A percentile compares a stretch with the other conserved stretches of the same genome.
Conservation (phyloP, 2,797 vertebrate species). For the Sylvilagus floridanus region DNA sequence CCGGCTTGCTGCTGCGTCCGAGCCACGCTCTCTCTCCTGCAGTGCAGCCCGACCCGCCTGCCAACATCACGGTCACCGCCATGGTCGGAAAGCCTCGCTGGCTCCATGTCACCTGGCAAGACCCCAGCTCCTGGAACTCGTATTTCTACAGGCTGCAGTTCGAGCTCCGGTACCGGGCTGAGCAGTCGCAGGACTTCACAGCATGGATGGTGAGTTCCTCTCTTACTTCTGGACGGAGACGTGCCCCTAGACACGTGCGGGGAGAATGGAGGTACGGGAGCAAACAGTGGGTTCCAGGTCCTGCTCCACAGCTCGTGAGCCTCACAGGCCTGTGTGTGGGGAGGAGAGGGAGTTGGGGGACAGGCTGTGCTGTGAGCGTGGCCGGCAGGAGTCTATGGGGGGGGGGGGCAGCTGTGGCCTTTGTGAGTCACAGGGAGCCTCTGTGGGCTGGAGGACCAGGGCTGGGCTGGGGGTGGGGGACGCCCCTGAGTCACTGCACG, state of each 20-base stretch:
- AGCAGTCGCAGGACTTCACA: constrained; percentile 46
- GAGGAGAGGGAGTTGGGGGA: not conserved
- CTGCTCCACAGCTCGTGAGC: too few relatives aligned
- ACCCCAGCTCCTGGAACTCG: constrained; percentile 90
- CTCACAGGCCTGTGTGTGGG: not conserved
- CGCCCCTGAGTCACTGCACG: too few relatives aligned
- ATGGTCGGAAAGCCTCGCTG: constrained; percentile 76
- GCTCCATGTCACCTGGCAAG: constrained; percentile 90
- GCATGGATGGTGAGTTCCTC: constrained; percentile 9
- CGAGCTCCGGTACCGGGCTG: constrained; percentile 90
- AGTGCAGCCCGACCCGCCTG: constrained; percentile 94
- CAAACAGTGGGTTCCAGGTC: not conserved
- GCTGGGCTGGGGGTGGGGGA: not conserved
- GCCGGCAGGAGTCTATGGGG: too few relatives aligned
- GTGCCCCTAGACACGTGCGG: not conserved
- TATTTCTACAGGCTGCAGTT: constrained; percentile 87
- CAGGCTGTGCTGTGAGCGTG: too few relatives aligned
- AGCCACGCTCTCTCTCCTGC: not conserved
- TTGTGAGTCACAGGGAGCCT: not conserved
- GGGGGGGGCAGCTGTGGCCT: too few relatives aligned
- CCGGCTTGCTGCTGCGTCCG: rapidly evolving
- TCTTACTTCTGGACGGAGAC: too few relatives aligned
- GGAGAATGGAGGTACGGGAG: not conserved
- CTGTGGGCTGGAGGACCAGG: not conserved
- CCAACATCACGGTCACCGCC: constrained; percentile 82